Base-by-base conservation (phyloP, 2,113 vertebrate species). In the Oryzias celebensis region DNA sequence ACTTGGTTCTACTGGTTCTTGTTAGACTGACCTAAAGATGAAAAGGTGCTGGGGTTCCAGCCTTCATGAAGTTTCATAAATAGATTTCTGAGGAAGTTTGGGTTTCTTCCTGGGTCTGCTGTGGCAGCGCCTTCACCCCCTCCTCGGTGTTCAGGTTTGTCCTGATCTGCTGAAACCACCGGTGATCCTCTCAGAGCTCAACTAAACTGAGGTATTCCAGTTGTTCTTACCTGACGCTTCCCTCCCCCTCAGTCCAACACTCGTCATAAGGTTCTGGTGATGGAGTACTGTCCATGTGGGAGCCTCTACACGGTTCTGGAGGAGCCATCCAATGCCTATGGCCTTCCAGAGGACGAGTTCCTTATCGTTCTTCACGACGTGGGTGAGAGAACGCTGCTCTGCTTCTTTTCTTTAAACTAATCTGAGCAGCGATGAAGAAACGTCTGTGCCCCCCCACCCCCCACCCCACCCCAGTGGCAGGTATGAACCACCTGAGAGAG, bases 401-500 rank as follows among this genome's bases (percentile, higher is more conserved):
- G 36, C 36, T 36, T 10, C 36, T 10, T 12, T 10, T 36, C 26
- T 6, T 6, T 28, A 28, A 10, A 36, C 7, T 36, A 8, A 36
- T 4, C 43, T 14, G 43, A 45, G 15, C 43, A 16, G 43, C 15
- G 1, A 14, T 45, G 43, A 5, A 45, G 17, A 55, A 5, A 2
- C 23, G 17, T 14, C 8, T 36, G 6, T 17, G 28, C 14, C 16
- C 14, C 22, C 31, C 45, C 28, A 18, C 14, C 16, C 14, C 22
- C 31, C 45, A 24, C 48, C 55, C 53, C 62, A 1, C 51, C 24
- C 5, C 88, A 98, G 97, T 97, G 86, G 96, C 96, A 66, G 97
- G 97, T 18, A 98, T 99, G 97, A 99, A 99, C 84, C 97, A 99
- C 80, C 92, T 99, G 62, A 91, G 97, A 55, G 97, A 98, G 85